Base-by-base conservation (phyloP, 2,797 vertebrate species). In the Anableps anableps region DNA sequence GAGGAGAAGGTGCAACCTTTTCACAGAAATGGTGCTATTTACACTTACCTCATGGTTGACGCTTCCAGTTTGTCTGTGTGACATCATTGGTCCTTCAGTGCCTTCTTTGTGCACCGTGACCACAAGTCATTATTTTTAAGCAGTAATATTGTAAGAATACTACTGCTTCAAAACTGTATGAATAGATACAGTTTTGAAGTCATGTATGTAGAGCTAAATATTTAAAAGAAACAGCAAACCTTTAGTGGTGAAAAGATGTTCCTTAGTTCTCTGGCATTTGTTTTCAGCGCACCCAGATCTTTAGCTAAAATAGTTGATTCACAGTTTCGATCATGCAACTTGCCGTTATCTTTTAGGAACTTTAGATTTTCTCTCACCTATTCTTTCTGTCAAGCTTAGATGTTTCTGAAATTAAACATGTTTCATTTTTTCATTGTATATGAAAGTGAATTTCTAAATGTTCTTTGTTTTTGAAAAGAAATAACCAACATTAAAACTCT, bases 11-110 rank as follows among this genome's bases (percentile, higher is more conserved):
- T 51, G 55, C 8, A 75, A 60, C 10, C 34, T 83, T 88, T 88
- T 89, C 84, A 84, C 86, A 47, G 4, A 1, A 80, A 82, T 41
- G 16, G 41, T 23, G 51, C 36, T 31, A n/a, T 26, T 80, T 50
- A 84, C 78, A 83, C 73, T 76, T 64, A 79, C 5, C 50, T 90
- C 76, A 60, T 82, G 31, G 43, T 73, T 75, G 74, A 36, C 9
- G 14, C 36, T 41, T 78, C 0, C 1, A 21, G 19, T 47, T 26
- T 74, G 55, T 60, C 47, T n/a, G 13, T 58, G 51, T 47, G 45
- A 74, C 47, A 79, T 0, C 68, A 10, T 60, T 9, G 23, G 17
- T n/a, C 64, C 70, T 6, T 13, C 17, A 55, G 19, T n/a, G 13
- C 0, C 6, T 45, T 64, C 53, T 38, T 17, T 5, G 5, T 38